Evolutionary conservation across 2,113 vertebrate species (phyloP), one percentile per base, ranked within the genome.

Genomic region (Actenoides hombroni): DNA sequence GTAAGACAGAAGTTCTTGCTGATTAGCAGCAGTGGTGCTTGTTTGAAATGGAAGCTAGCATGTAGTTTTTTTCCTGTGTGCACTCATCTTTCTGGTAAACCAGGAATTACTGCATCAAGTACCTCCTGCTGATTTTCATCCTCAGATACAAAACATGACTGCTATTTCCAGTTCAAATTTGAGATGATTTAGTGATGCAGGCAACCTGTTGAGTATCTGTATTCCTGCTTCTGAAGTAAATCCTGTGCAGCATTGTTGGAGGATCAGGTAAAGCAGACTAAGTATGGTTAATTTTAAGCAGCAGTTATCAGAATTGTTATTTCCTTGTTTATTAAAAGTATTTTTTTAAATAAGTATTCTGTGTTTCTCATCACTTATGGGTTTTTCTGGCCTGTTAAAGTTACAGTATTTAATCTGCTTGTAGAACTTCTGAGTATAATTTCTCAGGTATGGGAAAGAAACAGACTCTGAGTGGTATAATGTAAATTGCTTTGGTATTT

Each of bases 251-350:
- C 35, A 15, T 8, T 82, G 21, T 44, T 83, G 69, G 39, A 88
- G 35, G 44, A 63, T 65, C 69, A 76, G 57, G 11, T 93, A 63
- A 71, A 88, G 21, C 54, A 65, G 35, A 48, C 29, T 56, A 73
- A 88, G 57, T 42, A 42, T 5, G 42, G 10, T 71, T 71, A 44
- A 63, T 78, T 82, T 71, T 61, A 79, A 91, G 49, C 19, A 37
- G 16, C 48, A 13, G 25, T 63, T 71, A 37, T 29, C 9, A 14
- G 54, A 35, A 57, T 28, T 46, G 44, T 33, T 86, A 40, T 46
- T 88, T 88, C 28, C 0, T 25, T 84, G 96, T 93, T 69, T 76
- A 96, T 88, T 96, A 92, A 96, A 97, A 96, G 49, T 51, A 29
- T 6, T 56, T 86, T 94, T 95, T 63, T 4, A 0, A 65, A 93